phyloP scores from a whole-genome alignment of 2,797 vertebrate species.

The Poecilia picta region DNA sequence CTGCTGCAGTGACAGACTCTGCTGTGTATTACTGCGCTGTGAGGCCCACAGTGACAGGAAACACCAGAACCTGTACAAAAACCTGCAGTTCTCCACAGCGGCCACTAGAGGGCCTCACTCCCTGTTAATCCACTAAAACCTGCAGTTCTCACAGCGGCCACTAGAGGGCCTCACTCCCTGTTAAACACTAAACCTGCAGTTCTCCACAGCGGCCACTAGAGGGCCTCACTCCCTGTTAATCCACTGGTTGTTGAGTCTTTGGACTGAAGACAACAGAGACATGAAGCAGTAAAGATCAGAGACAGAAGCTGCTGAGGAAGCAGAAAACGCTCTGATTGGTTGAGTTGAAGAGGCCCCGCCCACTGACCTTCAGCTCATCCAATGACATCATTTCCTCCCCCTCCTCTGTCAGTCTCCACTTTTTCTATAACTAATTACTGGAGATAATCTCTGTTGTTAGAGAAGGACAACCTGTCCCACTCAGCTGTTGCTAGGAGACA shows the following conservation, averaged over 20 bases:
- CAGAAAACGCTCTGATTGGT: no score
- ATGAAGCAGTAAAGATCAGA: not conserved
- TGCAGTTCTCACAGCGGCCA: no score
- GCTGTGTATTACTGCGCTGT: constrained; percentile 2
- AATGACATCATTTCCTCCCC: constrained; percentile 18
- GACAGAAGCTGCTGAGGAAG: not conserved
- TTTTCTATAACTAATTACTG: constrained; percentile 16
- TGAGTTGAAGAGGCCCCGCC: not conserved
- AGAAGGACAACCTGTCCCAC: constrained; percentile 32
- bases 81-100: constrained; percentile 22
- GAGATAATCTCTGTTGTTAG: not conserved
- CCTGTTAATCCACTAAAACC: no score
- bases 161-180: constrained; percentile 7
- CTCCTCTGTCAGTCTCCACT: not conserved
- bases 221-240: no score
- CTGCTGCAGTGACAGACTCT: no score
- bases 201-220: no score
- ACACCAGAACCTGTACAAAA: constrained; percentile 32
- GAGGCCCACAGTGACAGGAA: constrained; percentile 50
- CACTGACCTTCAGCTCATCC: not conserved
- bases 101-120: no score
- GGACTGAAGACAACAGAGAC: constrained; percentile 5
- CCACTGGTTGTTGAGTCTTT: no score
- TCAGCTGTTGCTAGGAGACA: constrained; percentile 37
- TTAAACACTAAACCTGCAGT: not conserved